Base-by-base conservation (phyloP, 2,113 vertebrate genomes). In the Tinamus guttatus region DNA sequence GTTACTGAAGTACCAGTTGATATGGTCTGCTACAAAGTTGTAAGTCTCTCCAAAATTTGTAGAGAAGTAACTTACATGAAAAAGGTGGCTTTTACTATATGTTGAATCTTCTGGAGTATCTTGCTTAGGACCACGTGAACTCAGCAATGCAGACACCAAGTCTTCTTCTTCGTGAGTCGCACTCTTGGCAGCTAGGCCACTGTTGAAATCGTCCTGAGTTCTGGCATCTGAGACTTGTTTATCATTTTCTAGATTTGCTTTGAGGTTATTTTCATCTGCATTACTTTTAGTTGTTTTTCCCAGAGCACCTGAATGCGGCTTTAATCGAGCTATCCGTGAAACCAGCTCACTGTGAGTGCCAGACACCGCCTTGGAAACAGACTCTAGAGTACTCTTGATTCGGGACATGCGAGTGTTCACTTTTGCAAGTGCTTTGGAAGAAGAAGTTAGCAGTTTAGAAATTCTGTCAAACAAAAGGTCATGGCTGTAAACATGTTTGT, bases 1-100 rank as follows among this genome's bases (percentile, higher is more conserved):
- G 89, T 74, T 97, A 58, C 76, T 97, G 92, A 99, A 99, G 91
- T 99, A 99, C 38, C 97, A 97, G 94, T 99, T 99, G 93, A 99
- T 98, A 86, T 99, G 99, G 97, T 98, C 98, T 69, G 99, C 98
- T 85, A 99, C 80, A 22, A 98, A 99, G 93, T 97, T 98, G 90
- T 99, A 99, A 1, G 99, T 99, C 73, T 99, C 99, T 96, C 98
- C 99, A 97, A 99, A 98, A 96, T 96, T 99, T 79, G 98, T 98
- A 51, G 98, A 97, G 96, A 99, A 97, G 78, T 86, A 96, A 92
- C 98, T 98, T n/a, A 98, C 89, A 81, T 99, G 98, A 96, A 99
- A 99, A 88, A 99, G 98, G 40, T 97, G 97, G 16, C 77, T 96
- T 94, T 98, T 98, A 58, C 92, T 28, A 92, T 34, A 68, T 5